Evolutionary conservation across 2,888 invertebrate species (phyloP).

Genomic region (Gibbula magus): DNA sequence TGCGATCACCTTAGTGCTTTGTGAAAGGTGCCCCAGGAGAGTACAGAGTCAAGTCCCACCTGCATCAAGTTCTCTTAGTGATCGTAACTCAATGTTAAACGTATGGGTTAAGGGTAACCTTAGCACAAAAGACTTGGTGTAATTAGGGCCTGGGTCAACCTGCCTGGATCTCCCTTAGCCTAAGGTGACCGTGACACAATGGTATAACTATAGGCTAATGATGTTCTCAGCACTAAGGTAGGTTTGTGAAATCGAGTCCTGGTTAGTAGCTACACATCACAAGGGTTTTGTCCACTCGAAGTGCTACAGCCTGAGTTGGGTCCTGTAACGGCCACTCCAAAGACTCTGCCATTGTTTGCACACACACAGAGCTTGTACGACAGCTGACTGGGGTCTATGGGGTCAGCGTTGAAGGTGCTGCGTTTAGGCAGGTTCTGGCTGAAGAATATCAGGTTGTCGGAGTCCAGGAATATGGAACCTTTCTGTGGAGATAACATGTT

Average conservation of each 20-base stretch:
- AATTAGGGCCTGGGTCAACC: neutral
- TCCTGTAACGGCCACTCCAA: constrained; percentile 50
- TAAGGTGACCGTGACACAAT: neutral
- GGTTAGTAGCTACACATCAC: constrained; percentile 34
- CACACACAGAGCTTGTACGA: constrained; percentile 63
- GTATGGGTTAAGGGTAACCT: too few species aligned
- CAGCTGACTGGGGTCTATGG: constrained; percentile 5
- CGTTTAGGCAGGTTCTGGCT: constrained; percentile 34
- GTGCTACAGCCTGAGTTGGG: constrained; percentile 44
- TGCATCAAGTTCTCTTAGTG: too few species aligned
- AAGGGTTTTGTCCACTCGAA: constrained; percentile 44
- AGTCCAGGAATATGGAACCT: constrained; percentile 38
- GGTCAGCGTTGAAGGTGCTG: neutral
- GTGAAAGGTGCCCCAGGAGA: too few species aligned
- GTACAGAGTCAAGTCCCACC: too few species aligned
- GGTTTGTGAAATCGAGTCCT: neutral
- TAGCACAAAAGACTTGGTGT: neutral
- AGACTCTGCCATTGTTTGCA: constrained; percentile 55
- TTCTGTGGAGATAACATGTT: constrained; percentile 30
- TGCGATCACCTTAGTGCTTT: too few species aligned
- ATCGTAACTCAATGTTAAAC: too few species aligned
- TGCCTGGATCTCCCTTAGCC: neutral
- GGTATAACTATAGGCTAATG: too few species aligned
- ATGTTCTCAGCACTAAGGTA: neutral
- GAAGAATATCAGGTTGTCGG: constrained; percentile 34